Evolutionary conservation across 2,797 vertebrate genomes (phyloP), one percentile per base, ranked within the genome.

Genomic region (Catamblyrhynchus diadema): DNA sequence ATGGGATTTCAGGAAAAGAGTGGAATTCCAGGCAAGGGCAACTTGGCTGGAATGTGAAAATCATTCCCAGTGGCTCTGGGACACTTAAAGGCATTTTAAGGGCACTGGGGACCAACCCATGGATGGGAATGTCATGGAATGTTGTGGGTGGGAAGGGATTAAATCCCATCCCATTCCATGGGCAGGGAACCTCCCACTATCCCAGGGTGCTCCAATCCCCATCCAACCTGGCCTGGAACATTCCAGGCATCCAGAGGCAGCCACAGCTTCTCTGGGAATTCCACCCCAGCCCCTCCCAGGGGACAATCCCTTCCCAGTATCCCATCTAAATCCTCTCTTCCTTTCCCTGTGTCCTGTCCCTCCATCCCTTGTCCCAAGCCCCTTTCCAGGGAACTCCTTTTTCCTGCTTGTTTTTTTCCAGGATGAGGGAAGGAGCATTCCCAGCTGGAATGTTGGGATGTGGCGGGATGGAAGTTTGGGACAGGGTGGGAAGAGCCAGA

Each of bases 391-490:
- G 8, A 19, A 2, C 2, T 5, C 6, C 27, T 32, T 47, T 24
- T 14, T 22, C n/a, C 60, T 24, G 8, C 7, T 14, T 7, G 3
- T 17, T 54, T 8, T 8, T 41, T 53, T 14, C 45, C 25, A 20
- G 32, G 41, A 12, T 0, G 14, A 53, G 35, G 41, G 20, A 5
- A 32, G 8, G 6, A 33, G 15, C 59, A 8, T 18, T 32, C 5
- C 3, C 45, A 24, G 75, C 8, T 14, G 35, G 39, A 22, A 65
- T 79, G 81, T 1, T 0, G 14, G 67, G 42, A 10, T 4, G 13
- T 1, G 5, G 20, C 0, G 2, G 33, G 70, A 24, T 20, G n/a
- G 4, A 66, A 53, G 3, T 4, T 11, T 9, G 1, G 1, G 37
- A 25, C 7, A 3, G 24, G 35, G 33, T 30, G 56, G 33, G 50